These are phyloP conservation scores for Trochalopteron elliotii DNA, from an alignment of 2,113 vertebrate species.

Conservation along the genomic window DNA sequence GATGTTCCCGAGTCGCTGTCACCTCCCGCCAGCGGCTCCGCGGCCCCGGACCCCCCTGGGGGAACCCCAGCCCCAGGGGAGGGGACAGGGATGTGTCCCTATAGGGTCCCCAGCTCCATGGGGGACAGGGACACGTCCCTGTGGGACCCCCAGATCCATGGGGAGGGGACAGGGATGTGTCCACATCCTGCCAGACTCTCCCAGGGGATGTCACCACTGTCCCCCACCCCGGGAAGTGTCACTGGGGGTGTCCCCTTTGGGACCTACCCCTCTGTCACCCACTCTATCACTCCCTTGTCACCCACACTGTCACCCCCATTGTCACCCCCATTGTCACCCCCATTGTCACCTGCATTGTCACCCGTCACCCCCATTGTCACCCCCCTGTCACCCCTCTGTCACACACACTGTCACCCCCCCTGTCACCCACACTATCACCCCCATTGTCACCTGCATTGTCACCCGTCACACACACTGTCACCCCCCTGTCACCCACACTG, in stretches of 20 bases:
- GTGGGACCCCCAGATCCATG: accelerated
- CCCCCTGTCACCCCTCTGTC: too few relatives aligned
- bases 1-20: not conserved
- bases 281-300: not conserved
- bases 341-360: too few relatives aligned
- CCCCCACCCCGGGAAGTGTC: not conserved
- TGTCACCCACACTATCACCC: too few relatives aligned
- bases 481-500: too few relatives aligned
- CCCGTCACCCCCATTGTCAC: too few relatives aligned
- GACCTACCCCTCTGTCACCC: not conserved
- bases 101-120: not conserved
- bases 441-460: too few relatives aligned
- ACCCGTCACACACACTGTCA: too few relatives aligned
- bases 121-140: not conserved
- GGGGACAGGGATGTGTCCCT: not conserved
- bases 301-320: not conserved
- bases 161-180: too few relatives aligned
- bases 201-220: not conserved
- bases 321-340: too few relatives aligned
- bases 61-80: not conserved
- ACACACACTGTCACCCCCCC: too few relatives aligned
- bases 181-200: not conserved
- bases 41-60: not conserved
- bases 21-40: not conserved
- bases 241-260: not conserved